phyloP scores from a whole-genome alignment of 2,113 vertebrate genomes.

The Hemibagrus wyckioides region DNA sequence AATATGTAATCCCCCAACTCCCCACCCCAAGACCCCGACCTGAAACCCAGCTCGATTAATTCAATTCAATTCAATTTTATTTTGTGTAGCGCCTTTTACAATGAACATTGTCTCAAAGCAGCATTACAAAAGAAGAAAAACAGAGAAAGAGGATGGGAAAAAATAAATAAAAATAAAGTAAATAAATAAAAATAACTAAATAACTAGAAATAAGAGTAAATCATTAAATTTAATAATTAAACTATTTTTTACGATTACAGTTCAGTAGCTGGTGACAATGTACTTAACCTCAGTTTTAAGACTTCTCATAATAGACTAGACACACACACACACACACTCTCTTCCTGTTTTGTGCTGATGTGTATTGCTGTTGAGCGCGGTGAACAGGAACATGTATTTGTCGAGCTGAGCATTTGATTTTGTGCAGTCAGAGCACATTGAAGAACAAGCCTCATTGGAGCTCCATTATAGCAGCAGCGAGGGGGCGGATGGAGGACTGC shows the following conservation, averaged over 20 bases:
- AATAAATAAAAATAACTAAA: too few species aligned
- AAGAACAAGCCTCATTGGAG: slow-evolving; percentile 65
- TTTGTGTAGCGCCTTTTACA: too few species aligned
- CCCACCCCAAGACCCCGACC: too few species aligned
- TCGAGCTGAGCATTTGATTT: slow-evolving; percentile 57
- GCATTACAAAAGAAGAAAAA: too few species aligned
- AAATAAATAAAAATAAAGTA: too few species aligned
- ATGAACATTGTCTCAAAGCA: too few species aligned
- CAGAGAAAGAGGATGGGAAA: too few species aligned
- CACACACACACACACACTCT: background rate
- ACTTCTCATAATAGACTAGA: background rate
- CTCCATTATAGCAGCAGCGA: slow-evolving; percentile 60
- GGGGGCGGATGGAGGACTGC: slow-evolving; percentile 60
- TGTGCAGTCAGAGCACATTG: slow-evolving; percentile 66
- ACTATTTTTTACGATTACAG: too few species aligned
- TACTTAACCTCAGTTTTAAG: background rate
- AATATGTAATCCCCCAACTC: background rate
- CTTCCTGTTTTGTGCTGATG: slow-evolving; percentile 12
- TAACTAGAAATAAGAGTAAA: too few species aligned
- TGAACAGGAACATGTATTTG: slow-evolving; percentile 30
- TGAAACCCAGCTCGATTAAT: too few species aligned
- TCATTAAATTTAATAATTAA: too few species aligned
- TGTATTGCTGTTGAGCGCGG: slow-evolving; percentile 42
- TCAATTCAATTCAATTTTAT: too few species aligned
- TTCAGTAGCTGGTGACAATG: background rate